Conservation (phyloP, 1,140 invertebrate species). For the Trachymyrmex cornetzi region DNA sequence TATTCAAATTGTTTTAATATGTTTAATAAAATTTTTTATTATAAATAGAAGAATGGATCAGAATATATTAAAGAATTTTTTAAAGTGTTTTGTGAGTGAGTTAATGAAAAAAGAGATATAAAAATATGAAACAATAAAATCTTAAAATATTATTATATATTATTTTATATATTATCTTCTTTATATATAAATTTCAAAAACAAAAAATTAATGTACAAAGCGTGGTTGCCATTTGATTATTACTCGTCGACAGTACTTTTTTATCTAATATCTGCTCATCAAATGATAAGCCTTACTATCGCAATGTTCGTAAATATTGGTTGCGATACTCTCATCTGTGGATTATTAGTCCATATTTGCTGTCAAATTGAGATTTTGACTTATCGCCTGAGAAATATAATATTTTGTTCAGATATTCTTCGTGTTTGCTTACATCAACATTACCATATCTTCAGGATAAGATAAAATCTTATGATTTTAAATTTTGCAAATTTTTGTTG, state of each 20-base stretch:
- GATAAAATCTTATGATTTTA: neutral
- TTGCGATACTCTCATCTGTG: constrained; percentile 61
- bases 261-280: constrained; percentile 69
- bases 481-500: neutral
- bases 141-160: no score
- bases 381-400: constrained; percentile 47
- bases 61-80: neutral
- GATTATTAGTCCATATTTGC: constrained; percentile 65
- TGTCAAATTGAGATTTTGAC: constrained; percentile 66
- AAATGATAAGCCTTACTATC: constrained; percentile 50
- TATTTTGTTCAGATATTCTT: neutral
- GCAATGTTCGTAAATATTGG: constrained; percentile 29
- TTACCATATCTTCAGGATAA: constrained; percentile 39
- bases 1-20: no score
- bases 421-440: constrained; percentile 23
- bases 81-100: neutral
- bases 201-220: constrained; percentile 59
- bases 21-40: no score
- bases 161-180: no score
- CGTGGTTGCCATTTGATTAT: constrained; percentile 74
- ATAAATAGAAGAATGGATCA: no score
- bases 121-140: neutral
- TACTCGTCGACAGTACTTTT: constrained; percentile 35
- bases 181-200: constrained; percentile 45
- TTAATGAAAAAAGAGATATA: neutral